Evolutionary conservation across 2,888 invertebrate genomes (phyloP).

Genomic region (Oeneis ivallda): DNA sequence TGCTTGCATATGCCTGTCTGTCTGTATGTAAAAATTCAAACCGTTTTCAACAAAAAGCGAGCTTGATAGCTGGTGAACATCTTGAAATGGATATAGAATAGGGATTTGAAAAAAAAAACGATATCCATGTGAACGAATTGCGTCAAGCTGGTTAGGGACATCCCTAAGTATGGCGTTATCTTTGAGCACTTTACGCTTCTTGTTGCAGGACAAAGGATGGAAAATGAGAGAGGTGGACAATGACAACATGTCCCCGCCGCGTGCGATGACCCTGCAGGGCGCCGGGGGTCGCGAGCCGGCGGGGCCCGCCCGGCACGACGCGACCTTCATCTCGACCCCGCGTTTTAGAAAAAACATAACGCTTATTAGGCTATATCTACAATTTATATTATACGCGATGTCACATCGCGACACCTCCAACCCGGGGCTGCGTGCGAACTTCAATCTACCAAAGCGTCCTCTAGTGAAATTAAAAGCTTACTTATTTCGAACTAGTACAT

Average conservation of each 20-base stretch:
- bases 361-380: constrained; percentile 78
- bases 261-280: constrained; percentile 72
- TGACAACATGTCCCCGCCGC: constrained; percentile 78
- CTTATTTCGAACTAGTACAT: constrained; percentile 73
- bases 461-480: constrained; percentile 78
- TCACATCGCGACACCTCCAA: constrained; percentile 55
- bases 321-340: constrained; percentile 54
- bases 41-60: too few relatives aligned
- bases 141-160: too few relatives aligned
- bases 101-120: too few relatives aligned
- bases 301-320: constrained; percentile 55
- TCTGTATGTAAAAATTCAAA: too few relatives aligned
- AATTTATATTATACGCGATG: constrained; percentile 66
- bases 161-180: constrained; percentile 2
- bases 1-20: too few relatives aligned
- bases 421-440: constrained; percentile 65
- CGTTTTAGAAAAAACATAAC: constrained; percentile 67
- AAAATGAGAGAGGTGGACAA: constrained; percentile 73
- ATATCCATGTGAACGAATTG: too few relatives aligned
- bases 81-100: too few relatives aligned
- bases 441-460: constrained; percentile 77
- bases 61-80: too few relatives aligned
- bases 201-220: constrained; percentile 78
- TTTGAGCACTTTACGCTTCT: constrained; percentile 41
- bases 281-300: constrained; percentile 62